A percentile compares a stretch with the other conserved stretches of the same genome.
These are phyloP conservation scores for Phyllostomus discolor DNA, from an alignment of 2,113 vertebrate genomes.

Conservation along the genomic window DNA sequence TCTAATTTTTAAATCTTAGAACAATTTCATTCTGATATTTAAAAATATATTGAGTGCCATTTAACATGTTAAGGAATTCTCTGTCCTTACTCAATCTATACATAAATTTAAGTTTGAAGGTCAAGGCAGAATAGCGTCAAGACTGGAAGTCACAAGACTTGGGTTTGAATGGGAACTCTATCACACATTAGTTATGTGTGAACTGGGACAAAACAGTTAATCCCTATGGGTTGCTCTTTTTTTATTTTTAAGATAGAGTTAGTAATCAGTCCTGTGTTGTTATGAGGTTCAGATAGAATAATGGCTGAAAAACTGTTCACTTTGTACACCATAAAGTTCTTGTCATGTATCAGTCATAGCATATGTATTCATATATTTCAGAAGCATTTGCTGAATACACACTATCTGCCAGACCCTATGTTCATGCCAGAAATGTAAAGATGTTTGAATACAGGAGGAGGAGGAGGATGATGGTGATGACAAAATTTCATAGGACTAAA, in stretches of 20 bases:
- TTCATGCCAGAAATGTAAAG: not conserved
- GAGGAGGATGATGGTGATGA: not conserved
- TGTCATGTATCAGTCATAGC: not conserved
- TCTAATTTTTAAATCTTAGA: not conserved
- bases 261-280: not conserved
- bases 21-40: slow-evolving; percentile 24
- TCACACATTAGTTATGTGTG: not conserved
- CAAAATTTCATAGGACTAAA: not conserved
- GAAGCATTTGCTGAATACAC: not conserved
- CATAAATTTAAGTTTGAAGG: not conserved
- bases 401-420: not conserved
- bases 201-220: not conserved
- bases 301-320: not conserved
- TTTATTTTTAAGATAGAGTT: not conserved
- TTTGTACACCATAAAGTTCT: not conserved
- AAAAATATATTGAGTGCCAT: not conserved
- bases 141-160: not conserved
- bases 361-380: not conserved
- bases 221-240: not conserved
- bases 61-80: slow-evolving; percentile 4
- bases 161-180: not conserved
- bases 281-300: not conserved
- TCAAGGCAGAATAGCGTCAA: not conserved
- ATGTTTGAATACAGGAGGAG: not conserved
- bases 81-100: not conserved